Conservation (phyloP, 2,888 invertebrate species). For the Sphaeridia pumilis region DNA sequence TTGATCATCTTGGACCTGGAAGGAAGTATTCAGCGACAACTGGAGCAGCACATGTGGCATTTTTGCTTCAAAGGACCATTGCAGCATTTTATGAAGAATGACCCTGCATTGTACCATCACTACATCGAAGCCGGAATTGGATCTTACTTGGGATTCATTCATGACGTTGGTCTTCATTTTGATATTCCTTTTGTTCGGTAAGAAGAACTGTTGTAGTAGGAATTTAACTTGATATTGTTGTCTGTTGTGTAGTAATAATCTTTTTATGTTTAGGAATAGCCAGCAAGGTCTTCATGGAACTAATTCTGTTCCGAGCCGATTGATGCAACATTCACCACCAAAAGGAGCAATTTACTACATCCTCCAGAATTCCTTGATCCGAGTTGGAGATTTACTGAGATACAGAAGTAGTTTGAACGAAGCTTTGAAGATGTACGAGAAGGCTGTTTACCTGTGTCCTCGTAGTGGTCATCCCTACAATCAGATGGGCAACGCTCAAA, state of each 20-base stretch:
- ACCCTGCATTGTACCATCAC: constrained; percentile 32
- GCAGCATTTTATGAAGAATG: constrained; percentile 29
- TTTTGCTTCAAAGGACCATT: constrained; percentile 36
- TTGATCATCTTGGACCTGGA: constrained; percentile 33
- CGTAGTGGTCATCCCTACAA: constrained; percentile 80
- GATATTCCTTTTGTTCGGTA: constrained; percentile 36
- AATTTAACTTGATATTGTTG: neutral
- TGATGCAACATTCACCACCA: constrained; percentile 20
- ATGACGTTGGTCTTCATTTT: constrained; percentile 35
- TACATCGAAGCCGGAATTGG: constrained; percentile 35
- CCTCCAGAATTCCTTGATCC: constrained; percentile 78
- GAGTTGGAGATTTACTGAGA: constrained; percentile 73
- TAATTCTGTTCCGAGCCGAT: constrained; percentile 20
- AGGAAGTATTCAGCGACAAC: constrained; percentile 22
- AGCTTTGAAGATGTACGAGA: constrained; percentile 68
- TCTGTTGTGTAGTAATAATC: neutral
- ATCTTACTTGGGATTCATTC: constrained; percentile 34
- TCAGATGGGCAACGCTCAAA: constrained; percentile 50
- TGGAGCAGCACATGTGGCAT: constrained; percentile 34
- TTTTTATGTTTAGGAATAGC: constrained; percentile 38
- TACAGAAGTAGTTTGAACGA: constrained; percentile 71
- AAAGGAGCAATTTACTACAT: constrained; percentile 51
- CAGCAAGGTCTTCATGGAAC: constrained; percentile 28
- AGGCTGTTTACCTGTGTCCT: constrained; percentile 40
- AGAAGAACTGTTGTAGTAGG: constrained; percentile 1